Conservation (phyloP, 2,113 vertebrate genomes). For the Galemys pyrenaicus region DNA sequence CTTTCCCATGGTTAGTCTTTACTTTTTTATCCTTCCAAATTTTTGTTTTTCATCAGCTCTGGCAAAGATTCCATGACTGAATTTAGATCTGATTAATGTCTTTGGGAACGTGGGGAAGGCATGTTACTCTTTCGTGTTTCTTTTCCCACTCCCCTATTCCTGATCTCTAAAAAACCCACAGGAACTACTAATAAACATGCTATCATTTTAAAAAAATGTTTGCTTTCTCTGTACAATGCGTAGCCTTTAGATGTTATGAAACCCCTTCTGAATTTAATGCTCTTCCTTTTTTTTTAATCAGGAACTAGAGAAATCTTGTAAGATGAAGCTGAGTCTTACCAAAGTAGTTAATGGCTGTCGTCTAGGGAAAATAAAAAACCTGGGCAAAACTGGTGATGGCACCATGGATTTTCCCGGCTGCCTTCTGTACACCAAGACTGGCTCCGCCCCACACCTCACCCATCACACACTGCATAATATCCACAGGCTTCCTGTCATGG, state of each 20-base stretch:
- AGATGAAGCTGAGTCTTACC: conserved; percentile 90
- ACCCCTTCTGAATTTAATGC: conserved; percentile 39
- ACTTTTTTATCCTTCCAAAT: not conserved
- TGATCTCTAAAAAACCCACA: not conserved
- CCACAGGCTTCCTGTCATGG: conserved; percentile 87
- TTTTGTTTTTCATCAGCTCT: conserved; percentile 20
- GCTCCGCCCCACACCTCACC: conserved; percentile 93
- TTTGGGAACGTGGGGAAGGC: not conserved
- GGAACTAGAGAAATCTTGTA: conserved; percentile 21
- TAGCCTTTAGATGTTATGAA: not conserved
- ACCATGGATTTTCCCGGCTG: conserved; percentile 92
- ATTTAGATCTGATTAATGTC: conserved; percentile 13
- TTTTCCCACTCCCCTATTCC: not conserved
- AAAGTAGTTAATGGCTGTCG: conserved; percentile 87
- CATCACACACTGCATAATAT: conserved; percentile 89
- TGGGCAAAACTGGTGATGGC: conserved; percentile 84
- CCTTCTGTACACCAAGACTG: conserved; percentile 92
- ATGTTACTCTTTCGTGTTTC: not conserved
- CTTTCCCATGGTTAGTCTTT: not conserved
- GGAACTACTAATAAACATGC: not conserved
- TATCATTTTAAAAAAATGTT: not conserved
- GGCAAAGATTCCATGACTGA: not conserved
- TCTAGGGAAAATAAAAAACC: conserved; percentile 88
- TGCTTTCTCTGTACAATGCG: conserved; percentile 42
- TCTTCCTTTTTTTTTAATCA: conserved; percentile 19